Evolutionary conservation across 2,888 invertebrate species (phyloP).

Genomic region (Trachelus tabidus): DNA sequence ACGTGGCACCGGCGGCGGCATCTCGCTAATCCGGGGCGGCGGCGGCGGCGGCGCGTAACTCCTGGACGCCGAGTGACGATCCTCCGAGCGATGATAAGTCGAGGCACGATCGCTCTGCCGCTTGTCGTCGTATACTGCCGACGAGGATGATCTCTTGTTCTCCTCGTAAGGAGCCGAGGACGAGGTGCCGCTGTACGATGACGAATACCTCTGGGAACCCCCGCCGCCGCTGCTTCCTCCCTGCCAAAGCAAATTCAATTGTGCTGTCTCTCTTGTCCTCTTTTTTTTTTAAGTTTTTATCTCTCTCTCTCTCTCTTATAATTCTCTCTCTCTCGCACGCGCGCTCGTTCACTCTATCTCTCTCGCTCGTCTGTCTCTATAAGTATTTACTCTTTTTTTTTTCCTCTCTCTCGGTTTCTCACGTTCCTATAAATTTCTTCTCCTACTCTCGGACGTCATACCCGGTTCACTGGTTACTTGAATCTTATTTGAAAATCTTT

Average conservation of each 20-base stretch:
- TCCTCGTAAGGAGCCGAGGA: conserved; percentile 55
- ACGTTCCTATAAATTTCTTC: neutral
- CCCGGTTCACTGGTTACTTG: neutral
- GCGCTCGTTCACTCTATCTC: conserved; percentile 14
- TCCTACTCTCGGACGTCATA: conserved; percentile 11
- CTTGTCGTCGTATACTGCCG: conserved; percentile 59
- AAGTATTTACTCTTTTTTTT: neutral
- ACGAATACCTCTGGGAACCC: conserved; percentile 61
- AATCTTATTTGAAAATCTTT: neutral
- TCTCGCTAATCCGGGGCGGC: conserved; percentile 58
- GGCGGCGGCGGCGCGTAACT: conserved; percentile 54
- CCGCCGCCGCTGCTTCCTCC: conserved; percentile 57
- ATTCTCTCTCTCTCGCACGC: conserved; percentile 21
- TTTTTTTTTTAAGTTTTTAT: conserved; percentile 10
- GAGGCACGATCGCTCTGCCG: conserved; percentile 59
- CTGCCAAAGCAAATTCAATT: conserved; percentile 64
- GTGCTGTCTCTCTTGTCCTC: conserved; percentile 45
- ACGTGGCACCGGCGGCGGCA: conserved; percentile 56
- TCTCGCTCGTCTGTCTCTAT: conserved; percentile 10
- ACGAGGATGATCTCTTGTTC: conserved; percentile 59
- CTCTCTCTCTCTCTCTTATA: conserved; percentile 32
- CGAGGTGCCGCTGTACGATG: conserved; percentile 58
- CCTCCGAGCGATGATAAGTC: conserved; percentile 60
- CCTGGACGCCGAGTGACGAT: conserved; percentile 60
- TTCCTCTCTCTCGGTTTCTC: neutral